phyloP scores from a whole-genome alignment of 2,113 vertebrate species.

The Pachyramphus minor region DNA sequence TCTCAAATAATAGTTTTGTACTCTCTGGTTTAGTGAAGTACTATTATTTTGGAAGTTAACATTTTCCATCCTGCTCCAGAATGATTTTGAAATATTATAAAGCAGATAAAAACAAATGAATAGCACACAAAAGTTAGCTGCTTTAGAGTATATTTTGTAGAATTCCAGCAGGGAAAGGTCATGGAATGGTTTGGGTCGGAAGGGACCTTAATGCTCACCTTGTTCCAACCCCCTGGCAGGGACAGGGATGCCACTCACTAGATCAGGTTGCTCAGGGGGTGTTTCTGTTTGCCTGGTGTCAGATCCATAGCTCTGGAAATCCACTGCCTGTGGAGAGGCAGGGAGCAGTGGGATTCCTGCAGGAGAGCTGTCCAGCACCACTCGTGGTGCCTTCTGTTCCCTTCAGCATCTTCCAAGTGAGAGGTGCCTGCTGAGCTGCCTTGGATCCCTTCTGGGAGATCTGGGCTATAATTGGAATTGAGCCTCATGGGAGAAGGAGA shows the following conservation, averaged over 20 bases:
- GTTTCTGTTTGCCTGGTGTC: not conserved
- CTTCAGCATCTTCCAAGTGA: not conserved
- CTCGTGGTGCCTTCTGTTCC: not conserved
- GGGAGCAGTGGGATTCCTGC: not conserved
- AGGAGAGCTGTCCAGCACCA: not conserved
- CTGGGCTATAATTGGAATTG: rapidly evolving
- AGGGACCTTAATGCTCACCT: not conserved
- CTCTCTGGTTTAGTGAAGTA: not conserved
- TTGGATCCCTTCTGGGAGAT: not conserved
- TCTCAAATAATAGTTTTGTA: not conserved
- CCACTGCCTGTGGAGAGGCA: rapidly evolving
- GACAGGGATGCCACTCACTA: not conserved
- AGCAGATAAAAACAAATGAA: not conserved
- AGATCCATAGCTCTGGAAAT: not conserved
- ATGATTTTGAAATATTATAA: not conserved
- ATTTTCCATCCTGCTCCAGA: not conserved
- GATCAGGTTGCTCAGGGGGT: not conserved
- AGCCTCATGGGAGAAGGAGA: not conserved
- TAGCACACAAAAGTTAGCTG: not conserved
- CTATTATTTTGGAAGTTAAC: not conserved
- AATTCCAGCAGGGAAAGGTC: not conserved
- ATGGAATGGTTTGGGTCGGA: not conserved
- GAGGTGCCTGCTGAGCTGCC: not conserved
- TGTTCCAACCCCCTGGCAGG: rapidly evolving
- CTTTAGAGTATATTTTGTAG: not conserved